Evolutionary conservation across 2,113 vertebrate species (phyloP).

Genomic region (Numida meleagris): DNA sequence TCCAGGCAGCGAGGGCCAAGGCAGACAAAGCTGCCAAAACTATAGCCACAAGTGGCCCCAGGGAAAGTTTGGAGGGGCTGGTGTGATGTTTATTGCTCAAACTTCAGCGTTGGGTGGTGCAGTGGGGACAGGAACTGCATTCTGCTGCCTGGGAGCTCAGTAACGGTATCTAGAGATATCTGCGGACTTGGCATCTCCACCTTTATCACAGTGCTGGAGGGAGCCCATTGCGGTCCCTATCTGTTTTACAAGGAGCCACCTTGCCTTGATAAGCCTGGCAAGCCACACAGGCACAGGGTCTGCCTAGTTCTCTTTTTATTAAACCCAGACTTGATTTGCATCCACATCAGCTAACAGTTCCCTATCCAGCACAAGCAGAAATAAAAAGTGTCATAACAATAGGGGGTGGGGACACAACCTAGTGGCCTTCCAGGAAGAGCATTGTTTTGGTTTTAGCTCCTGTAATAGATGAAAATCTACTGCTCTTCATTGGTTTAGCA

Average conservation of each 20-base stretch:
- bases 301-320: background rate
- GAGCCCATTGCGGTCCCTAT: background rate
- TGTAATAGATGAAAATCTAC: background rate
- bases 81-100: conserved; percentile 64
- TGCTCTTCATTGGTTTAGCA: background rate
- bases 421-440: background rate
- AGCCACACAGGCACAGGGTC: background rate
- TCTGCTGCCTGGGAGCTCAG: conserved; percentile 3
- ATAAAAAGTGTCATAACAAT: background rate
- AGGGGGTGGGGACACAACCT: background rate
- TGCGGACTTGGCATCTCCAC: background rate
- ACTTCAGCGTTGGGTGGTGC: conserved; percentile 5
- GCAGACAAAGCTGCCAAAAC: conserved; percentile 53
- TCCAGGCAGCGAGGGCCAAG: conserved; percentile 54
- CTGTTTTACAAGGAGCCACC: conserved; percentile 11
- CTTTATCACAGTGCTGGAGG: background rate
- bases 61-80: conserved; percentile 42
- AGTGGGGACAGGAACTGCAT: background rate
- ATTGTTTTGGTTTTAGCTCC: background rate
- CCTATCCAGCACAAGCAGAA: background rate
- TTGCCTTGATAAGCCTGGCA: background rate
- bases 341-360: background rate
- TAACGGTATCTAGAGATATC: background rate
- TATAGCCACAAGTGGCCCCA: background rate
- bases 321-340: background rate